These are phyloP conservation scores for Aphodius sticticus DNA, from an alignment of 2,888 invertebrate species.

Conservation along the genomic window DNA sequence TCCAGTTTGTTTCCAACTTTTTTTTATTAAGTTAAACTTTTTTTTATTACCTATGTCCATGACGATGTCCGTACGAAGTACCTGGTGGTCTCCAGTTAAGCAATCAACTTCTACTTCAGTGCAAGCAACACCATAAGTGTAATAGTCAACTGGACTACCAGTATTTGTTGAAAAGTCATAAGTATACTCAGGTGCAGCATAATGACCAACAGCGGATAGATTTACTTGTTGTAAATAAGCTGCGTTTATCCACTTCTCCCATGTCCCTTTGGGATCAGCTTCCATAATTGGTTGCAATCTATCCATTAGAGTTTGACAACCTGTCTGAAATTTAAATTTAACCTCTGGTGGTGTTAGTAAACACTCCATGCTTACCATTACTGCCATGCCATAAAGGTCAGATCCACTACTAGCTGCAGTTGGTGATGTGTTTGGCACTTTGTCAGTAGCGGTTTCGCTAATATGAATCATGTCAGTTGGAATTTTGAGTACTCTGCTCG, in stretches of 20 bases:
- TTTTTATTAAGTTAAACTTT: not conserved
- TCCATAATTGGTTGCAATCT: slow-evolving; percentile 79
- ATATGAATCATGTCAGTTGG: slow-evolving; percentile 79
- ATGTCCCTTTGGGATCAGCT: slow-evolving; percentile 77
- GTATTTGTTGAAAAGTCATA: slow-evolving; percentile 74
- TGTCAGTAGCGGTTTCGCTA: slow-evolving; percentile 86
- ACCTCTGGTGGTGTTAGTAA: not conserved
- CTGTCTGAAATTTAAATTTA: slow-evolving; percentile 63
- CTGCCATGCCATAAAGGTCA: slow-evolving; percentile 92
- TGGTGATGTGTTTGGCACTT: slow-evolving; percentile 89
- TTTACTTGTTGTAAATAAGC: slow-evolving; percentile 82
- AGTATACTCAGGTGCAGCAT: slow-evolving; percentile 77
- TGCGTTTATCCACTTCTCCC: slow-evolving; percentile 83
- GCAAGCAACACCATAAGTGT: slow-evolving; percentile 84
- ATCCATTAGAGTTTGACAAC: slow-evolving; percentile 77
- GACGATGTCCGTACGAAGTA: slow-evolving; percentile 89
- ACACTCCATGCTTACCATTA: slow-evolving; percentile 64
- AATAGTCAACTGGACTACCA: slow-evolving; percentile 84
- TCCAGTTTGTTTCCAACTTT: not conserved
- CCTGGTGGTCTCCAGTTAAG: slow-evolving; percentile 91
- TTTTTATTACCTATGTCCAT: slow-evolving; percentile 77
- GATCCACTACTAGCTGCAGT: slow-evolving; percentile 90
- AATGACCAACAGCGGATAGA: slow-evolving; percentile 85
- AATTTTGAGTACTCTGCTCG: slow-evolving; percentile 76
- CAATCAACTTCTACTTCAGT: slow-evolving; percentile 94